Base-by-base conservation (phyloP, 2,888 invertebrate species). In the Lochmaea capreae region DNA sequence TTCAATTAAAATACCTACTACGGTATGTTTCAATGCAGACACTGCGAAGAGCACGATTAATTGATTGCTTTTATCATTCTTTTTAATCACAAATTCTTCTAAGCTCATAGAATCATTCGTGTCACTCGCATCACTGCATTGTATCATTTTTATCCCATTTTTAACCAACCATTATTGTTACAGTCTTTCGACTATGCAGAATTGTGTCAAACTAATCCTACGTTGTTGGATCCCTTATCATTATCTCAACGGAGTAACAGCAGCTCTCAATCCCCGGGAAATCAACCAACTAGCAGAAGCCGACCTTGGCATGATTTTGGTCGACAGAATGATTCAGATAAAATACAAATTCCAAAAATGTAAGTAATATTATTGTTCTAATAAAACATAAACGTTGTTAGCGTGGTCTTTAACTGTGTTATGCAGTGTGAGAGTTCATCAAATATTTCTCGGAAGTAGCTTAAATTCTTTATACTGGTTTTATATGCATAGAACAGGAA, bases 331-430 rank as follows among this genome's bases (percentile, higher is more conserved):
- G 97, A 97, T 87, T 95, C 95, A 72, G 97, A 97, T 88, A 97
- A 97, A 91, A 96, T 98, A 86, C 97, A 97, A 90, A 98, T 98
- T 89, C 96, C 97, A 87, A 98, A 98, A 94, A 91, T 97, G 97
- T 97, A 90, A 96, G 97, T 94, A 18, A n/a, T 16, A 86, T 65
- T n/a, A 54, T 46, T 2, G 11, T 12, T 22, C 58, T 58, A 58
- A 26, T 58, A 10, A 58, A 58, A 59, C 22, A 46, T 57, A 22
- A 54, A 65, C 54, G 71, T 43, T 39, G 22, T 33, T 16, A 59
- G 49, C n/a, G n/a, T n/a, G n/a, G n/a, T n/a, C n/a, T n/a, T n/a
- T n/a, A n/a, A n/a, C n/a, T n/a, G n/a, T n/a, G 67, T 59, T 67
- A 10, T 67, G 72, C 74, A 26, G 26, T 14, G 79, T 79, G 80